Base-by-base conservation (phyloP, 2,113 vertebrate genomes). In the Lampris megalopsis region DNA sequence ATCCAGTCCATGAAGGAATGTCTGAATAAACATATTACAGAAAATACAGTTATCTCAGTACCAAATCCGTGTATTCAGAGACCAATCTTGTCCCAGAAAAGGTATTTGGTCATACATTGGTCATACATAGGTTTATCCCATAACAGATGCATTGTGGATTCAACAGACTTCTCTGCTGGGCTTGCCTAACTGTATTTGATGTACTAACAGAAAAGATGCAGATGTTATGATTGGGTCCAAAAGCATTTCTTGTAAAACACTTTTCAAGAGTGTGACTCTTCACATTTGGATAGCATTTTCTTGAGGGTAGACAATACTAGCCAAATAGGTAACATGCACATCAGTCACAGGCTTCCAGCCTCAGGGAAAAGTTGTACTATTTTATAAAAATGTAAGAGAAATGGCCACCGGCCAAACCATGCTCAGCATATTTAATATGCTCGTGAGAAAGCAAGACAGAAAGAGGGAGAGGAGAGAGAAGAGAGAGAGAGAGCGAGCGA, bases 341-440 rank as follows among this genome's bases (percentile, higher is more conserved):
- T 88, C 89, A 83, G 78, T 90, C 83, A 89, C 60, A 80, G 69
- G 80, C 78, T 77, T 83, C 76, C 82, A 79, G 73, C 82, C 60
- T 75, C 62, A 49, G 77, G 77, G 83, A 89, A 88, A 90, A 88
- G 87, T 90, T 89, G 81, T 84, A 77, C 77, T 88, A 75, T 77
- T 90, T 86, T 79, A 89, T 89, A 84, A 85, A 87, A 90, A 87
- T 88, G 89, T 86, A 81, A 86, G 83, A 89, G 85, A 90, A 87
- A 90, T 85, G 82, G 85, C 91, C 88, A 60, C 10, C 13, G 90
- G 91, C 91, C 87, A 91, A 88, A 87, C 81, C 86, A 82, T 84
- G 87, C 88, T 91, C 84, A 90, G 91, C 90, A 93, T 93, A 88
- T 90, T 90, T 86, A 85, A 92, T 81, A 75, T 67, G 62, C 49